Percentiles rank a stretch among this genome's conserved stretches.
phyloP scores from a whole-genome alignment of 2,797 vertebrate species.

The Brachymystax lenok region DNA sequence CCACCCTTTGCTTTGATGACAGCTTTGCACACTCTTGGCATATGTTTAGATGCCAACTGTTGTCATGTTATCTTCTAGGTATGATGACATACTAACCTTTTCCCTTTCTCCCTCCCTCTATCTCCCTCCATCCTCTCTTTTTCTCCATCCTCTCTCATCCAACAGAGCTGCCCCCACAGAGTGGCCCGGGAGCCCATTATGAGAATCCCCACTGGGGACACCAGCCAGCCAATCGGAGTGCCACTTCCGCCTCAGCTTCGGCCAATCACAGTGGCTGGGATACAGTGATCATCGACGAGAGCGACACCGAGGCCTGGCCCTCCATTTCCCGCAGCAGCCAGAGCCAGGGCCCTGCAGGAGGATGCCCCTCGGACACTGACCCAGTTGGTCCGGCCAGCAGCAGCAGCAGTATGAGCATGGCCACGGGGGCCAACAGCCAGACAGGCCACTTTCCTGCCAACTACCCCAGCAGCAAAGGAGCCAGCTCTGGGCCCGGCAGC shows the following conservation, averaged over 20 bases:
- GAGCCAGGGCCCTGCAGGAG: constrained; percentile 86
- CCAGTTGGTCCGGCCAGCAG: constrained; percentile 79
- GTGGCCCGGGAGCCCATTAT: constrained; percentile 92
- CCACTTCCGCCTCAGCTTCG: constrained; percentile 54
- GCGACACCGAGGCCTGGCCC: constrained; percentile 91
- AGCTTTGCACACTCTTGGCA: no score
- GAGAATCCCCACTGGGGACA: constrained; percentile 92
- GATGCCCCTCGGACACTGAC: constrained; percentile 91
- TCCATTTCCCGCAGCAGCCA: constrained; percentile 88
- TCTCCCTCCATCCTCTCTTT: constrained; percentile 42
- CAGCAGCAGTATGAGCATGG: constrained; percentile 91
- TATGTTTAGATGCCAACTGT: no score
- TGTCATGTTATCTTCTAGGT: constrained; percentile 33
- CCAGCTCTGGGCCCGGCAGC: constrained; percentile 69
- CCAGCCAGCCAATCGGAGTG: constrained; percentile 85
- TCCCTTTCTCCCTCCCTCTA: constrained; percentile 20
- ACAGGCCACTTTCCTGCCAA: constrained; percentile 80
- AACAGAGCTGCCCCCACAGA: constrained; percentile 86
- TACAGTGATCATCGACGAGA: constrained; percentile 90
- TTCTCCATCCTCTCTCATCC: constrained; percentile 43
- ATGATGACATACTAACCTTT: constrained; percentile 27
- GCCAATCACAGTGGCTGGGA: constrained; percentile 83
- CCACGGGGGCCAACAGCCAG: constrained; percentile 86
- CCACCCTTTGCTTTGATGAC: no score
- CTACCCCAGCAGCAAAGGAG: constrained; percentile 72